A percentile compares a stretch with the other conserved stretches of the same genome.
Conservation (phyloP, 2,113 vertebrate genomes). For the Ciconia boyciana region DNA sequence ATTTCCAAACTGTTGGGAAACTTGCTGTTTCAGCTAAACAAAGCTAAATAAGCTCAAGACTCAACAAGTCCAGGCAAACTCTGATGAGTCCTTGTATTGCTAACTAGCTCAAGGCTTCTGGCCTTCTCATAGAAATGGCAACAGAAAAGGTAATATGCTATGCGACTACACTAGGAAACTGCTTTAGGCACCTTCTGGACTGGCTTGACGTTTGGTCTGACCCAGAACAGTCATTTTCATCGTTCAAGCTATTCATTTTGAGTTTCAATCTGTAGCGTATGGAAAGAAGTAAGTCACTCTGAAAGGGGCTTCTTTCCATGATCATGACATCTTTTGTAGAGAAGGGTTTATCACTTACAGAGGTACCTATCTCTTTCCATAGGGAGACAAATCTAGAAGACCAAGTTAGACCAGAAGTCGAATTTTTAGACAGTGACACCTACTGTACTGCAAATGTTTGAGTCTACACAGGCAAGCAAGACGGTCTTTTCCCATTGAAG, state of each 20-base stretch:
- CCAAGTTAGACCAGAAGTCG: background rate
- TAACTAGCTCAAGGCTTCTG: background rate
- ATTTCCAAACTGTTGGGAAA: background rate
- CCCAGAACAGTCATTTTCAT: background rate
- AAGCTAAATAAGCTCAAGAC: background rate
- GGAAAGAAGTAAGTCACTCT: background rate
- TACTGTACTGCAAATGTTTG: background rate
- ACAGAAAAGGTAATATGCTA: background rate
- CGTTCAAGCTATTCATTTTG: background rate
- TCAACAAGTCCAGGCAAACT: background rate
- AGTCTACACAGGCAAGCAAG: background rate
- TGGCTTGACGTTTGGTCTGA: background rate
- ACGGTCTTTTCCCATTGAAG: background rate
- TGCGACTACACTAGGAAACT: background rate
- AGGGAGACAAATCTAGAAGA: background rate
- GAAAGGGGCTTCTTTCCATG: background rate
- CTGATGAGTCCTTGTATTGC: background rate
- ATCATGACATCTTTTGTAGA: background rate
- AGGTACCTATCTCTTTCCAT: background rate
- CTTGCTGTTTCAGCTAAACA: background rate
- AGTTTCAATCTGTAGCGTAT: background rate
- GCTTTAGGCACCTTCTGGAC: background rate
- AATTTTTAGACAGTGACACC: background rate
- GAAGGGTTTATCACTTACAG: background rate
- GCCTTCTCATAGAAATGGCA: background rate